phyloP scores from a whole-genome alignment of 2,113 vertebrate species.

The Chauna torquata region DNA sequence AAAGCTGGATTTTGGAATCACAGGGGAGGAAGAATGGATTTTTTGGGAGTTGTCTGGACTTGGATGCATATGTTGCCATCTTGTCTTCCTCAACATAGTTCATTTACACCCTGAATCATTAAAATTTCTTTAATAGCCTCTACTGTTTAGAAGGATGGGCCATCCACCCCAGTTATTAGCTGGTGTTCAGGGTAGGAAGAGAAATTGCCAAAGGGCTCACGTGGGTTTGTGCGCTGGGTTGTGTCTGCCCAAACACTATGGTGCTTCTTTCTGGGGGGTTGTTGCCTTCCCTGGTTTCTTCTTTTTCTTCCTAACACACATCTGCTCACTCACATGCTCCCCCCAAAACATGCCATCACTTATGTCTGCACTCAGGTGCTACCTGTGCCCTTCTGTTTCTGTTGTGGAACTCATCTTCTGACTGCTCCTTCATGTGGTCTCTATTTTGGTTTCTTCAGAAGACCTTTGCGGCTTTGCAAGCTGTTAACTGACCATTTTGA shows the following conservation, averaged over 20 bases:
- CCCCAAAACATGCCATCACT: neutral
- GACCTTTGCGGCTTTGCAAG: neutral
- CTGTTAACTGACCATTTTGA: accelerated
- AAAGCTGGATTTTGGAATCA: neutral
- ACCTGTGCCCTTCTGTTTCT: accelerated
- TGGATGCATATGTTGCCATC: neutral
- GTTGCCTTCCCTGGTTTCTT: neutral
- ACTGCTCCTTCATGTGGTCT: accelerated
- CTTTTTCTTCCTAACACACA: neutral
- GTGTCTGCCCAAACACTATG: neutral
- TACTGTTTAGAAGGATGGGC: neutral
- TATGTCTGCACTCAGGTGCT: neutral
- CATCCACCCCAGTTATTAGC: neutral
- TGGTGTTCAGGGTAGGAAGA: neutral
- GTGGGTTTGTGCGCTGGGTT: neutral
- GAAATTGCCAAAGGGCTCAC: neutral
- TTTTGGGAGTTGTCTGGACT: neutral
- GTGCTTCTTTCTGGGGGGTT: neutral
- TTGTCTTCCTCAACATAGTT: neutral
- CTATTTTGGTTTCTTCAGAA: neutral
- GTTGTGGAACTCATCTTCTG: neutral
- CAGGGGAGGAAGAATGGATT: neutral
- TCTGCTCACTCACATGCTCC: neutral
- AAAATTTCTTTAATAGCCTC: accelerated
- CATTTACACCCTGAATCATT: neutral